phyloP scores from a whole-genome alignment of 2,113 vertebrate genomes.

The Tapirus terrestris region DNA sequence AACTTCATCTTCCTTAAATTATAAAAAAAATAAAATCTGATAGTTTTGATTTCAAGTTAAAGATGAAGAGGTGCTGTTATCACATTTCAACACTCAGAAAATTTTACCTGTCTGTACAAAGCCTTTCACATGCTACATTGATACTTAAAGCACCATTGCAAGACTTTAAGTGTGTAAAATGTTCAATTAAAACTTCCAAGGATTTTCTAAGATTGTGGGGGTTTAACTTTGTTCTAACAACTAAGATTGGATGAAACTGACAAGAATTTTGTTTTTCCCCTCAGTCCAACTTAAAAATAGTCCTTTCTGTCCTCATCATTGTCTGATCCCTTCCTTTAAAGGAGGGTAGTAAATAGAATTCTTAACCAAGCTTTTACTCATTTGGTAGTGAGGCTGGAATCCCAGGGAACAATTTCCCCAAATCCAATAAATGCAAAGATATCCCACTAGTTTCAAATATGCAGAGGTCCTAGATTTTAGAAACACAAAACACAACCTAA shows the following conservation, averaged over 20 bases:
- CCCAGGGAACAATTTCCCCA: background rate
- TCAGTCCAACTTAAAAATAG: conserved; percentile 10
- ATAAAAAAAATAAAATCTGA: conserved; percentile 91
- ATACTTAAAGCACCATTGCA: conserved; percentile 72
- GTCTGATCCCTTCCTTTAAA: background rate
- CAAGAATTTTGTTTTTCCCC: background rate
- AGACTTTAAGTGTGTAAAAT: conserved; percentile 37
- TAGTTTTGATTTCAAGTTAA: conserved; percentile 85
- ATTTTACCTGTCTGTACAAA: conserved; percentile 42
- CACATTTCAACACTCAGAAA: conserved; percentile 59
- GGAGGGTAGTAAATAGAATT: background rate
- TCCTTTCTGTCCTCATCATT: conserved; percentile 17
- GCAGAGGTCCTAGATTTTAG: background rate
- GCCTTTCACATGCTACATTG: conserved; percentile 29
- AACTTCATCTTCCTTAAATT: conserved; percentile 77
- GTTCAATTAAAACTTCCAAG: background rate
- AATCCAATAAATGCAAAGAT: background rate
- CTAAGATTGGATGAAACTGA: background rate
- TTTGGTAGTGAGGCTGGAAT: background rate
- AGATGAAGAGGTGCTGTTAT: conserved; percentile 41
- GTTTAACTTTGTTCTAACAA: conserved; percentile 39
- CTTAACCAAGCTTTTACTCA: background rate
- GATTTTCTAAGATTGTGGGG: background rate
- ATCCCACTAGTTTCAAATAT: background rate
- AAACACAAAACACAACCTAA: background rate